These are phyloP conservation scores for Pelobates cultripes DNA, from an alignment of 2,797 vertebrate genomes.

Conservation along the genomic window DNA sequence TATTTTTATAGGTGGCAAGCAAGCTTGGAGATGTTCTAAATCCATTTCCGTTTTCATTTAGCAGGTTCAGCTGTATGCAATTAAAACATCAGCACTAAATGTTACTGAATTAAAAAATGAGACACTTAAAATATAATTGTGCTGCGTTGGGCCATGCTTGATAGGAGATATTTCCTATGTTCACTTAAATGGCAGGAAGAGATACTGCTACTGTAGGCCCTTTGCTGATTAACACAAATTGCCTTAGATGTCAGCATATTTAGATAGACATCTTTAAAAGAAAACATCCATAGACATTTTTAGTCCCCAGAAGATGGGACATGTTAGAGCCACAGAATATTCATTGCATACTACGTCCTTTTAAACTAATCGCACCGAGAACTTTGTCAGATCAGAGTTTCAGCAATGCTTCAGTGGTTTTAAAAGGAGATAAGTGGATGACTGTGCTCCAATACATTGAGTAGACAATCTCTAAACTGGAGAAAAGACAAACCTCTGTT, in stretches of 20 bases:
- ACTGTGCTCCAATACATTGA: slow-evolving; percentile 27
- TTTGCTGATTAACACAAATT: slow-evolving; percentile 49
- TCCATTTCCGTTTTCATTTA: slow-evolving; percentile 82
- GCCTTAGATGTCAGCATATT: slow-evolving; percentile 26
- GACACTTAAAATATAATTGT: slow-evolving; percentile 90
- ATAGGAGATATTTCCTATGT: slow-evolving; percentile 74
- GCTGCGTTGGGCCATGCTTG: slow-evolving; percentile 81
- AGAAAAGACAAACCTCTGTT: slow-evolving; percentile 22
- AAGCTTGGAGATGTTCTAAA: slow-evolving; percentile 68
- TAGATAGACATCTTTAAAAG: slow-evolving; percentile 9
- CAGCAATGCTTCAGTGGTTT: slow-evolving; percentile 13
- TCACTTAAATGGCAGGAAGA: slow-evolving; percentile 59
- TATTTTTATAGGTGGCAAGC: slow-evolving; percentile 71
- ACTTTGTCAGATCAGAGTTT: slow-evolving; percentile 13
- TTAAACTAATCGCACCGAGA: background rate
- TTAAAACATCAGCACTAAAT: slow-evolving; percentile 91
- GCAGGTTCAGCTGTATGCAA: slow-evolving; percentile 89
- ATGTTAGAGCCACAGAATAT: background rate
- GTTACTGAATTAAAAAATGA: slow-evolving; percentile 92
- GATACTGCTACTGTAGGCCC: slow-evolving; percentile 56
- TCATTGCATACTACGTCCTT: background rate
- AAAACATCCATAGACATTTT: background rate
- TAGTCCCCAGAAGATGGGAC: background rate
- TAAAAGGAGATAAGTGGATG: slow-evolving; percentile 30
- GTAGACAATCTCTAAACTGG: slow-evolving; percentile 33